Evolutionary conservation across 2,888 invertebrate genomes (phyloP).

Genomic region (Caenorhabditis afra): DNA sequence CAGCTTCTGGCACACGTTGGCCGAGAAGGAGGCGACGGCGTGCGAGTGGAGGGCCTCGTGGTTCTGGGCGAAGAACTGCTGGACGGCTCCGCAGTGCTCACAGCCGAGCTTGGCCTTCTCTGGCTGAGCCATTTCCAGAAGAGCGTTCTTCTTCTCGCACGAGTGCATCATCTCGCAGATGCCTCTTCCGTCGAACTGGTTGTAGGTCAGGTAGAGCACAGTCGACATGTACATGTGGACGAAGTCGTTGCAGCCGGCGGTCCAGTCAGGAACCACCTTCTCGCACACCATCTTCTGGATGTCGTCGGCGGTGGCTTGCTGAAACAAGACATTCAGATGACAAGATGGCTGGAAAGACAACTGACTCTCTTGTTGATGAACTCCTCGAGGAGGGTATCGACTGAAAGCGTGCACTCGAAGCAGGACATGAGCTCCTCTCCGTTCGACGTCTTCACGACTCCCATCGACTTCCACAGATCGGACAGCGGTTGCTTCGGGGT

Average conservation of each 20-base stretch:
- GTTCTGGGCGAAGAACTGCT: slow-evolving; percentile 44
- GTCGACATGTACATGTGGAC: slow-evolving; percentile 66
- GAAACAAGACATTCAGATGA: background rate
- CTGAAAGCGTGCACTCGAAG: slow-evolving; percentile 65
- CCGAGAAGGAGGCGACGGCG: slow-evolving; percentile 24
- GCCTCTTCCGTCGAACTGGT: slow-evolving; percentile 62
- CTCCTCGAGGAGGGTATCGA: slow-evolving; percentile 62
- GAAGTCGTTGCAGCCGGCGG: slow-evolving; percentile 62
- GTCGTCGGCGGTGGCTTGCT: slow-evolving; percentile 63
- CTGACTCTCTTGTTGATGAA: slow-evolving; percentile 54
- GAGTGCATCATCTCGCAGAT: slow-evolving; percentile 40
- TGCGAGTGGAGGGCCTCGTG: slow-evolving; percentile 30
- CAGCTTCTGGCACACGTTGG: slow-evolving; percentile 47
- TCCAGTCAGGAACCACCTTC: slow-evolving; percentile 44
- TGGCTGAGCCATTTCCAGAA: slow-evolving; percentile 17
- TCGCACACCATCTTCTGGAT: slow-evolving; percentile 58
- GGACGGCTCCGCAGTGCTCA: slow-evolving; percentile 30
- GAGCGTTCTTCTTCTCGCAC: slow-evolving; percentile 47
- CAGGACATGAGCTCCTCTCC: slow-evolving; percentile 60
- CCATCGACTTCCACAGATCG: slow-evolving; percentile 47
- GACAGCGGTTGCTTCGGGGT: slow-evolving; percentile 12
- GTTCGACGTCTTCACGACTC: slow-evolving; percentile 32
- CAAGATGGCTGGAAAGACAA: background rate
- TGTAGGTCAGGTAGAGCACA: slow-evolving; percentile 66
- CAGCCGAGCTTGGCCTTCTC: slow-evolving; percentile 27